A percentile compares a stretch with the other conserved stretches of the same genome.
These are phyloP conservation scores for Nicator chloris DNA, from an alignment of 2,113 vertebrate species.

Conservation along the genomic window DNA sequence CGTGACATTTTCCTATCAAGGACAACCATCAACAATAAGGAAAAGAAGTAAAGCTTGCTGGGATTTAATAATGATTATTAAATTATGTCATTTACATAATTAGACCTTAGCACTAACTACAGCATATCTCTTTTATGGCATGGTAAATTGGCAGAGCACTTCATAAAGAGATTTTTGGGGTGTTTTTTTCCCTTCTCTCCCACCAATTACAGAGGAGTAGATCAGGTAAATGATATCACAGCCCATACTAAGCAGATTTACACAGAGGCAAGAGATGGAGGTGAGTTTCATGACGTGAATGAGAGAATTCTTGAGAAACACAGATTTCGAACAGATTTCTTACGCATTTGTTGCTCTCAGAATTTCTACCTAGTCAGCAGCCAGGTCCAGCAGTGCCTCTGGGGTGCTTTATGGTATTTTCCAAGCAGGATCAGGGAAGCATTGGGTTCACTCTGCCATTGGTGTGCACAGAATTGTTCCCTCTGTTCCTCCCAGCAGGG, in stretches of 20 bases:
- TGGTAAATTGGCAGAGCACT: not conserved
- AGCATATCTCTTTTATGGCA: not conserved
- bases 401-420: not conserved
- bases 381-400: not conserved
- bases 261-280: not conserved
- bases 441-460: rapidly evolving
- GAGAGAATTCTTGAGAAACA: not conserved
- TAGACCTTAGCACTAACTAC: not conserved
- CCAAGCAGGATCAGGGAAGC: not conserved
- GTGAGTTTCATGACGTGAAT: not conserved
- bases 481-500: not conserved
- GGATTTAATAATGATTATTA: constrained; percentile 33
- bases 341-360: not conserved
- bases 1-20: not conserved
- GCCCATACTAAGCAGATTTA: not conserved
- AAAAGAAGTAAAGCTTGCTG: not conserved
- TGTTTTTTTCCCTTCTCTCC: not conserved
- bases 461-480: not conserved
- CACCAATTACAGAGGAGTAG: not conserved
- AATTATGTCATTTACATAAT: not conserved
- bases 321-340: not conserved
- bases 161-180: not conserved
- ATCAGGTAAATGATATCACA: not conserved
- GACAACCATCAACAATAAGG: not conserved
- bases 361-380: not conserved